phyloP scores from a whole-genome alignment of 2,113 vertebrate species.

The Daubentonia madagascariensis region DNA sequence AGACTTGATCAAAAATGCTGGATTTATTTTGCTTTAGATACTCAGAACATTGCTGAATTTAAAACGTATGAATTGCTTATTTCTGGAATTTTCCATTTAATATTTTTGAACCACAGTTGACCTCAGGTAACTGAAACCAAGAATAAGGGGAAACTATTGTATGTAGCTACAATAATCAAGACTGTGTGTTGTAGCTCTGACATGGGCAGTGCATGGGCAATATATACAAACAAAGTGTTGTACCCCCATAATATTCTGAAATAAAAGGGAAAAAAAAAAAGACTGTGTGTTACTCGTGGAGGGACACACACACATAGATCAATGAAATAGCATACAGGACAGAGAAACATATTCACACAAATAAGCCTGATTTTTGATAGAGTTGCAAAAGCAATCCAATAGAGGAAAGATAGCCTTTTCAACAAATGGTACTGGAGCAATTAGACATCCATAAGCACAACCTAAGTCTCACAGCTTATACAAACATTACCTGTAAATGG shows the following conservation, averaged over 20 bases:
- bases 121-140: not conserved
- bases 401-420: not conserved
- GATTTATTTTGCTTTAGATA: not conserved
- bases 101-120: not conserved
- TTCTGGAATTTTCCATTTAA: not conserved
- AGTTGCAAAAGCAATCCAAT: not conserved
- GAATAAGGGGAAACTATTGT: not conserved
- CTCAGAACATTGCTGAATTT: not conserved
- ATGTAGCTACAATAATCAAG: not conserved
- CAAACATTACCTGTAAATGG: not conserved
- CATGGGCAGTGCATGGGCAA: too few species aligned
- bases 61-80: not conserved
- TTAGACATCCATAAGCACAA: not conserved
- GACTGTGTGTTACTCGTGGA: not conserved
- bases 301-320: not conserved
- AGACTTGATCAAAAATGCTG: not conserved
- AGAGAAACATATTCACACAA: not conserved
- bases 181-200: too few species aligned
- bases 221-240: too few species aligned
- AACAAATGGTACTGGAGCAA: not conserved
- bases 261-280: too few species aligned
- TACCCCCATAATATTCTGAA: too few species aligned
- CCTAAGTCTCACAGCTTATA: not conserved
- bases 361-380: not conserved
- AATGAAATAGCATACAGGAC: not conserved